Base-by-base conservation (phyloP, 1,140 invertebrate genomes). In the Anagrus nilaparvatae region DNA sequence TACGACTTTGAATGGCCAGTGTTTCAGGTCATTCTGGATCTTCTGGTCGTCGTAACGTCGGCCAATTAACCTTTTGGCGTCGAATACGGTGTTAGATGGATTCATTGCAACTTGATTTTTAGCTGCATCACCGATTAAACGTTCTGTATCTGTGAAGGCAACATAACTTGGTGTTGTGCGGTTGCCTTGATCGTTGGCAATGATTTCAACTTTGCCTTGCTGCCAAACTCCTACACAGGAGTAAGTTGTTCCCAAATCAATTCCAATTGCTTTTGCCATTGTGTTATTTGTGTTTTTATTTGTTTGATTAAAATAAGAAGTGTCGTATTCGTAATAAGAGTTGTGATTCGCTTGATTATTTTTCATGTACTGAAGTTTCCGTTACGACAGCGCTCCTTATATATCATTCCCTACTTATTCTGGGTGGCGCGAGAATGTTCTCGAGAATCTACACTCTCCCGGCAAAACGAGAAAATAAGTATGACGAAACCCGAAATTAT, bases 141-240 rank as follows among this genome's bases (percentile, higher is more conserved):
- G 63, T 58, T 90, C 86, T 0, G 78, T 81, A 46, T 89, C 84
- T 1, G 81, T 87, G 63, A 90, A 82, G 2, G 87, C 89, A 27
- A 95, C 89, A 67, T 92, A 94, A 40, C 82, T 84, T 7, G 88
- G 88, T 27, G 89, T 93, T 19, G 88, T 94, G 31, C 89, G 69
- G 68, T 94, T 94, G 16, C 90, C 91, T 70, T 92, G 88, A 61
- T 94, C 90, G 60, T 95, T 94, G 54, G 88, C 88, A 53, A 94
- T 92, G 55, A 93, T 92, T 65, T 92, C 88, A 29, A 93, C 82
- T 66, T 88, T 90, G 34, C 85, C 88, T 57, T 91, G 75, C 52
- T 85, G 79, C 69, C 77, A 87, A 3, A 87, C 82, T 30, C 81
- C 84, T 7, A 88, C 84, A 50, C 84, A 87, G 27, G 82, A 85